Evolutionary conservation across 2,113 vertebrate genomes (phyloP).

Genomic region (Paracanthobrama guichenoti): DNA sequence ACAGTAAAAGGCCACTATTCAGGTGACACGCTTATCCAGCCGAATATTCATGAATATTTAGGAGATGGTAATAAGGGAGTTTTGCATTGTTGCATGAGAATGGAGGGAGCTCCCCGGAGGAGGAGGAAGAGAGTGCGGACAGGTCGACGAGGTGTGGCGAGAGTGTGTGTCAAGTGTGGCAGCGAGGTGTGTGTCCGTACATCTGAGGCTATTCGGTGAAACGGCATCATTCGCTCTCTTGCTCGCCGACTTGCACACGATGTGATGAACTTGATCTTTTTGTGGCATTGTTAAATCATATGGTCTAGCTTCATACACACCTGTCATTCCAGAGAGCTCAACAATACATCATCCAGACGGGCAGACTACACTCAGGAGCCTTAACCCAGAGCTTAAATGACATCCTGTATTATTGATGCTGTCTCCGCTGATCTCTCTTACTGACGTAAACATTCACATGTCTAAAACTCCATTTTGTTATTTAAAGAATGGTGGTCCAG

Average conservation of each 20-base stretch:
- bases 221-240: constrained; percentile 28
- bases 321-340: constrained; percentile 63
- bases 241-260: constrained; percentile 36
- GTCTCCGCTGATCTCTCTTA: constrained; percentile 69
- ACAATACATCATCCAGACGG: constrained; percentile 63
- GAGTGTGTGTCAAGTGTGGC: constrained; percentile 58
- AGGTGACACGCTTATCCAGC: constrained; percentile 89
- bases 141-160: constrained; percentile 76
- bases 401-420: constrained; percentile 76
- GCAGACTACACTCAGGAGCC: constrained; percentile 69
- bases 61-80: constrained; percentile 92
- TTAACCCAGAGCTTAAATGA: constrained; percentile 74
- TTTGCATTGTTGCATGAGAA: constrained; percentile 99
- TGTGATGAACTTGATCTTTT: constrained; percentile 61
- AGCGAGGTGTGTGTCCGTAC: constrained; percentile 40
- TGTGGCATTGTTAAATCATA: constrained; percentile 62
- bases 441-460: constrained; percentile 39
- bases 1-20: constrained; percentile 94
- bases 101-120: constrained; percentile 79
- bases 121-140: constrained; percentile 74
- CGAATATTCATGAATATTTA: constrained; percentile 99
- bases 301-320: constrained; percentile 70
- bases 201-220: constrained; percentile 44
- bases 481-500: constrained; percentile 8
- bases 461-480: constrained; percentile 27